phyloP scores from a whole-genome alignment of 2,888 invertebrate species.

The Nomada ruficornis region DNA sequence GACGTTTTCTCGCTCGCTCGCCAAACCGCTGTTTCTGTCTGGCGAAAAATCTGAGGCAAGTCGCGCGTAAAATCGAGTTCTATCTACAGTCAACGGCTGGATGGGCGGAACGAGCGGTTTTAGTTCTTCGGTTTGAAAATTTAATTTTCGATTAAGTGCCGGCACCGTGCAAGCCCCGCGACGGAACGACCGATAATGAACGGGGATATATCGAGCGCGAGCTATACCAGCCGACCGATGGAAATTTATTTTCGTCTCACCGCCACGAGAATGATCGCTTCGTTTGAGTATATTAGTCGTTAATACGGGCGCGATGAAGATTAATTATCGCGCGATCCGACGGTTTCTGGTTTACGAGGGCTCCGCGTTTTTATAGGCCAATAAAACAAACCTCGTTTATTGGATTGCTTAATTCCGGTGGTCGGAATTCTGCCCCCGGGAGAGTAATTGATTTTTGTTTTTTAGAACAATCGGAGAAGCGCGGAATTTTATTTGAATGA shows the following conservation, averaged over 20 bases:
- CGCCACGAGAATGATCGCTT: neutral
- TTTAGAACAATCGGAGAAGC: neutral
- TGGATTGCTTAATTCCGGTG: neutral
- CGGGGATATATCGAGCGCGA: neutral
- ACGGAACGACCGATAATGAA: slow-evolving; percentile 16
- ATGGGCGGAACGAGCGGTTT: slow-evolving; percentile 20
- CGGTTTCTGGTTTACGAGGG: slow-evolving; percentile 3
- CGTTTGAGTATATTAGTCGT: slow-evolving; percentile 3
- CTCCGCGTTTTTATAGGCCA: neutral
- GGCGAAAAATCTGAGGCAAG: slow-evolving; percentile 54
- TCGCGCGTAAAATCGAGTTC: slow-evolving; percentile 46
- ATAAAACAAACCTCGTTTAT: neutral
- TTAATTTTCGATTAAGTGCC: slow-evolving; percentile 48
- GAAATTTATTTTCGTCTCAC: slow-evolving; percentile 17
- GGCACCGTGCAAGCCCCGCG: slow-evolving; percentile 1
- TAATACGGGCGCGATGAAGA: neutral
- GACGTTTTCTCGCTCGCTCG: neutral
- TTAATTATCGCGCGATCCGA: neutral
- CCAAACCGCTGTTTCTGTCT: neutral
- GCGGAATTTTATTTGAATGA: neutral
- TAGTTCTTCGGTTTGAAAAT: slow-evolving; percentile 43
- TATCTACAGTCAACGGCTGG: slow-evolving; percentile 1
- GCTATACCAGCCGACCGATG: neutral
- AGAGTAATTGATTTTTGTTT: neutral
- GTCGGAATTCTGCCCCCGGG: neutral